These are phyloP conservation scores for Clarias fuscus DNA, from an alignment of 2,797 vertebrate species.

Conservation along the genomic window DNA sequence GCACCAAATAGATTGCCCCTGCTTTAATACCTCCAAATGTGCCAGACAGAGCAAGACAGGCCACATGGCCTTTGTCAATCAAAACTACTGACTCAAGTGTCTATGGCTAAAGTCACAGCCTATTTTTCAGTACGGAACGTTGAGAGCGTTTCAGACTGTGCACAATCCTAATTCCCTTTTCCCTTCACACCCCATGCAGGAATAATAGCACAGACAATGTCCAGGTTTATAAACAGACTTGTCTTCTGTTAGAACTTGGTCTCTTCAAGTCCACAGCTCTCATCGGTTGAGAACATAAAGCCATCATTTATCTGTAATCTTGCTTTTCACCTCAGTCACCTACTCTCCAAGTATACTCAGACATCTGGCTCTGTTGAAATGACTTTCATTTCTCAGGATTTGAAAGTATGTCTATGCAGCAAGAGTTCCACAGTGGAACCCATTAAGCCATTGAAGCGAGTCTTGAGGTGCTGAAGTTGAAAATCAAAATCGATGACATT, in stretches of 20 bases:
- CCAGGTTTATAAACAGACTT: slow-evolving; percentile 46
- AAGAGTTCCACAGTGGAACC: slow-evolving; percentile 34
- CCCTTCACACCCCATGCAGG: slow-evolving; percentile 17
- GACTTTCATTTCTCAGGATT: slow-evolving; percentile 45
- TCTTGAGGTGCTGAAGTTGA: slow-evolving; percentile 50
- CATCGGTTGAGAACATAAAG: slow-evolving; percentile 41
- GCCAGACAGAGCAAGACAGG: slow-evolving; percentile 46
- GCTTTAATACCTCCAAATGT: slow-evolving; percentile 45
- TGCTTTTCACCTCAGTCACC: slow-evolving; percentile 31
- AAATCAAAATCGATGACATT: slow-evolving; percentile 55
- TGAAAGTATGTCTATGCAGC: slow-evolving; percentile 21
- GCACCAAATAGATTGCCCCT: slow-evolving; percentile 48
- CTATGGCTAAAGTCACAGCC: slow-evolving; percentile 32
- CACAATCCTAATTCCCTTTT: slow-evolving; percentile 23
- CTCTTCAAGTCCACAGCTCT: slow-evolving; percentile 34
- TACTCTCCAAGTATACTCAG: slow-evolving; percentile 16
- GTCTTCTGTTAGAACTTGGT: slow-evolving; percentile 24
- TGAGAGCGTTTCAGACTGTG: slow-evolving; percentile 7
- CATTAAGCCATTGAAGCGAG: slow-evolving; percentile 50
- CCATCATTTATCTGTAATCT: slow-evolving; percentile 46
- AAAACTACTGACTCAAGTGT: slow-evolving; percentile 26
- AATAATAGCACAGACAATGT: slow-evolving; percentile 29
- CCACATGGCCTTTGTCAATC: slow-evolving; percentile 44
- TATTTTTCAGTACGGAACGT: slow-evolving; percentile 21
- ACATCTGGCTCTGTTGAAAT: slow-evolving; percentile 33